Evolutionary conservation across 2,113 vertebrate species (phyloP), one percentile per base, ranked within the genome.

Genomic region (Balaeniceps rex): DNA sequence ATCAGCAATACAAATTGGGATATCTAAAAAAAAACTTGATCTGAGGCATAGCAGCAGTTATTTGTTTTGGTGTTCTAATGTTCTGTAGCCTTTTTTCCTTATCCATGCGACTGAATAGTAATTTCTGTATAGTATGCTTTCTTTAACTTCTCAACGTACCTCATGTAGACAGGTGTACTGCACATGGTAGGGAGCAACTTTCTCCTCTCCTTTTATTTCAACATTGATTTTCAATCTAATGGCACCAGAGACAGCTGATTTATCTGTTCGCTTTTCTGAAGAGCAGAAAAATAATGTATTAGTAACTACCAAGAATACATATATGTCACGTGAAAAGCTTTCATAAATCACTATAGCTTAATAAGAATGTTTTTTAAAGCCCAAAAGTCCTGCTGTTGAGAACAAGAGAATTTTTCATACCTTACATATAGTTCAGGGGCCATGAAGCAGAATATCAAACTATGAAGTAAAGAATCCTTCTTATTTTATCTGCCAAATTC

Each of bases 141-240:
- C 18, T 57, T 11, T 17, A 88, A 88, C 6, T 71, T 70, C 44
- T 83, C 77, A 76, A 83, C 78, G 93, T 97, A 99, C 99, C 99
- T 99, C 99, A 40, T 99, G 99, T 79, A 99, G 98, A 98, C 99
- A 99, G n/a, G 99, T 99, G 83, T 99, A 99, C 72, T 99, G 99
- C 92, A 99, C 96, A 9, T 99, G 99, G 82, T 99, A 99, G 8
- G 99, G 99, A 84, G 99, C 99, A 87, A 99, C 99, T 7, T 99
- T 99, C 97, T 99, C 99, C 83, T 99, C 99, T 83, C 99, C 99
- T 97, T 99, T 99, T 97, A 99, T 99, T 97, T 99, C 99, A 91
- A 99, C 99, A 10, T 98, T 99, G 98, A 99, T 99, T 98, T 99
- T 99, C 88, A 99, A 94, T 83, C 99, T 97, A 93, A 99, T 99